A percentile compares a stretch with the other conserved stretches of the same genome.
Conservation (phyloP, 2,888 invertebrate genomes). For the Nowickia ferox region DNA sequence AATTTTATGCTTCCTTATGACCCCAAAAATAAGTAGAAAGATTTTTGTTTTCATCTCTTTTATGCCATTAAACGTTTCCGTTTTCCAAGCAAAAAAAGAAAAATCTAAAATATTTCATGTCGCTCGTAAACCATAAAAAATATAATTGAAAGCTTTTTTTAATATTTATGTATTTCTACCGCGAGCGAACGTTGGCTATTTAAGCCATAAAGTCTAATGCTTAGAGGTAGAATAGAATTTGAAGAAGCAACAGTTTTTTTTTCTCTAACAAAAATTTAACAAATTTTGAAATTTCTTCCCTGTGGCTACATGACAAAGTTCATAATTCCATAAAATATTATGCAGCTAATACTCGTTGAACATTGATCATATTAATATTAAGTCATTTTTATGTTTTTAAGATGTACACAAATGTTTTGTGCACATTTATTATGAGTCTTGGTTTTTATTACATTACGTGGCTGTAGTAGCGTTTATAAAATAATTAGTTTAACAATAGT, state of each 20-base stretch:
- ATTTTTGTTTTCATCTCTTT: neutral
- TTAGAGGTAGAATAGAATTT: neutral
- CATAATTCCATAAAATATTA: no score
- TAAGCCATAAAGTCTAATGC: neutral
- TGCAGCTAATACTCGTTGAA: no score
- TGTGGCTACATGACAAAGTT: no score
- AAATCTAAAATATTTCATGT: slow-evolving; percentile 17
- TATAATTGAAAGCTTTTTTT: slow-evolving; percentile 30
- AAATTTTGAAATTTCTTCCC: no score
- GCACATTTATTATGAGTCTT: no score
- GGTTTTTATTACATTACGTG: no score
- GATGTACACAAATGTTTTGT: no score
- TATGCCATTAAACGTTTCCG: slow-evolving; percentile 14
- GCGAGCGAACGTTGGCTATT: neutral
- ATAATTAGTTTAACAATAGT: no score
- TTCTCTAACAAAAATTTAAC: no score
- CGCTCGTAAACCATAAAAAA: slow-evolving; percentile 30
- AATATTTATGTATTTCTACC: neutral
- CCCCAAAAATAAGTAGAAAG: slow-evolving; percentile 4
- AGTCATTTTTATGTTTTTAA: no score
- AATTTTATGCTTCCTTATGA: slow-evolving; percentile 21
- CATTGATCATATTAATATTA: no score
- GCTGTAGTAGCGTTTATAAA: no score
- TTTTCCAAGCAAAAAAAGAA: neutral
- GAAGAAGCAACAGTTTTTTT: neutral